Percentiles rank a stretch among this genome's conserved stretches.
These are phyloP conservation scores for Palloptera scutellata DNA, from an alignment of 2,888 invertebrate genomes.

Conservation along the genomic window DNA sequence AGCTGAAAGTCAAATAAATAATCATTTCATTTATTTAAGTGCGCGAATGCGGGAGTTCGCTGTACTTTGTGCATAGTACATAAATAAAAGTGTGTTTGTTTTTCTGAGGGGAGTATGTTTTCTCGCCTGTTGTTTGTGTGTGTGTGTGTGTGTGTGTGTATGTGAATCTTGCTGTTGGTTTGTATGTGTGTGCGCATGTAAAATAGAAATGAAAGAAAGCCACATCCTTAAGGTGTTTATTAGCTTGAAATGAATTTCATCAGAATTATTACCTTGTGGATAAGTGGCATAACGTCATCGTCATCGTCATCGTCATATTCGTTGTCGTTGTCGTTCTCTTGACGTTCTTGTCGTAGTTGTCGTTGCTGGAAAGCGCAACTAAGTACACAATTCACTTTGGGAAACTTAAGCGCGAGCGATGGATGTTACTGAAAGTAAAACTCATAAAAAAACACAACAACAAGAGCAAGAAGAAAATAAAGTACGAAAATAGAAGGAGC, in stretches of 20 bases:
- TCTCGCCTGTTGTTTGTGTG: slow-evolving; percentile 24
- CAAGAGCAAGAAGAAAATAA: background rate
- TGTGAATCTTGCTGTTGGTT: background rate
- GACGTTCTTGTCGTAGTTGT: too few relatives aligned
- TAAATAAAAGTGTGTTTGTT: too few relatives aligned
- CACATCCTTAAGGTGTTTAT: slow-evolving; percentile 15
- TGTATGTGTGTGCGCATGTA: background rate
- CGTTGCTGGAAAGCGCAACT: background rate
- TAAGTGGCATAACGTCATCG: background rate
- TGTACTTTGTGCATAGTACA: slow-evolving; percentile 7
- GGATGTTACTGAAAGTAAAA: slow-evolving; percentile 13
- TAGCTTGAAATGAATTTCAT: slow-evolving; percentile 19
- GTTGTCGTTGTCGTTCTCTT: too few relatives aligned
- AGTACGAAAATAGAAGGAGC: too few relatives aligned
- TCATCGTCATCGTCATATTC: too few relatives aligned
- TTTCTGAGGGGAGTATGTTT: too few relatives aligned
- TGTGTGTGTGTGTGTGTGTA: background rate
- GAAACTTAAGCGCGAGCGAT: background rate
- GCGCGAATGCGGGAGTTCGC: too few relatives aligned
- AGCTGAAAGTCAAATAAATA: slow-evolving; percentile 17
- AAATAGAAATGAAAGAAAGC: background rate
- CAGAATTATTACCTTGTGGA: slow-evolving; percentile 5
- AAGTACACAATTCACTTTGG: slow-evolving; percentile 10
- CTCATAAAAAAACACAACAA: background rate
- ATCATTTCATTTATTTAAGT: slow-evolving; percentile 18